phyloP scores from a whole-genome alignment of 2,113 vertebrate species.

The Andinoacara biseriatus region DNA sequence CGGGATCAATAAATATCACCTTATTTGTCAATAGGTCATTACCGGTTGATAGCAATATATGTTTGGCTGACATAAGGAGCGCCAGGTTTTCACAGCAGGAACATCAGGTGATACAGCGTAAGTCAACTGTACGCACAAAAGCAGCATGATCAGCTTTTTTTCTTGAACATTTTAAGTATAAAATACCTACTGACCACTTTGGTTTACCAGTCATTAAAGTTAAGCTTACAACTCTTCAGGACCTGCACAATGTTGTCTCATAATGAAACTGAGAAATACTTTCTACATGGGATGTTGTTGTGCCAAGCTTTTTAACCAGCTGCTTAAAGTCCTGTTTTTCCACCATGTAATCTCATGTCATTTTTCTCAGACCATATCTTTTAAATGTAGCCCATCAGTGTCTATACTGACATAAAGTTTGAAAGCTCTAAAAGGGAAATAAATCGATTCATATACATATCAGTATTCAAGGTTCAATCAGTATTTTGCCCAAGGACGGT shows the following conservation, averaged over 20 bases:
- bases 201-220: not conserved
- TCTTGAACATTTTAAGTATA: not conserved
- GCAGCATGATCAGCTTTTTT: not conserved
- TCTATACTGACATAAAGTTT: not conserved
- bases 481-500: not conserved
- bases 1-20: not conserved
- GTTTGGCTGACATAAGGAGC: too few relatives aligned
- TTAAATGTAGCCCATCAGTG: accelerated
- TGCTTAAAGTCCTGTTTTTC: not conserved
- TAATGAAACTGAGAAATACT: not conserved
- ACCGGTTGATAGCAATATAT: too few relatives aligned
- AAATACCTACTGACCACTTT: accelerated
- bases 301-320: accelerated
- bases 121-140: too few relatives aligned
- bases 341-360: not conserved
- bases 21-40: not conserved
- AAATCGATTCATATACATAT: too few relatives aligned
- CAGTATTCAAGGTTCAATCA: not conserved
- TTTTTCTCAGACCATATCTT: not conserved
- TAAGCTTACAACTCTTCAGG: too few relatives aligned
- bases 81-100: too few relatives aligned
- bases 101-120: too few relatives aligned
- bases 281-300: not conserved
- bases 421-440: too few relatives aligned
- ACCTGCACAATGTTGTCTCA: not conserved